Base-by-base conservation (phyloP, 2,888 invertebrate genomes). In the Nomada flava region DNA sequence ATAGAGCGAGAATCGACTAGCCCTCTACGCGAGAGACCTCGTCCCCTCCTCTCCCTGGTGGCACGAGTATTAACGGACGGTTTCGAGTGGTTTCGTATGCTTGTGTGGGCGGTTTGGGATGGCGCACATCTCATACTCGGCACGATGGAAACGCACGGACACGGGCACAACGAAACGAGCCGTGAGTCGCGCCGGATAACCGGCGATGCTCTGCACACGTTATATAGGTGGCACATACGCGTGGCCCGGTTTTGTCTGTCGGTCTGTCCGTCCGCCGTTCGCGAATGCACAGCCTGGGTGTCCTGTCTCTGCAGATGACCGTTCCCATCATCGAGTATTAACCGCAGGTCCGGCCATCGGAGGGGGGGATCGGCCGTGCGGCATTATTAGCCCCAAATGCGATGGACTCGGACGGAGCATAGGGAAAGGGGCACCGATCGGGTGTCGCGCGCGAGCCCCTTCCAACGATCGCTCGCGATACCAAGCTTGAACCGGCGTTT, bases 291-390 rank as follows among this genome's bases (percentile, higher is more conserved):
- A 84, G 79, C 76, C 87, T 85, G 84, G 86, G 81, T 80, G 79
- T 89, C 89, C 92, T 93, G 92, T 93, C 93, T 93, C 93, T 93
- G 93, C 93, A 93, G 93, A 93, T 93, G 93, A 93, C 93, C 93
- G 93, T 93, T 93, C 93, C 93, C 93, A 93, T 93, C 93, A 93
- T 93, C 93, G 93, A 93, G 93, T 93, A 93, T 93, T 93, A 93
- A 93, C 93, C 93, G 92, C 93, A 93, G 92, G 89, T 91, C 88
- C 92, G 91, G 77, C 65, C 73, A 92, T 90, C 89, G 85, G 85
- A 69, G 80, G 82, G 84, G 81, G 83, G 84, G 81, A 83, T 86
- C 90, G 90, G 90, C 87, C 84, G 89, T 91, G 89, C 90, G 87
- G 91, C 92, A 93, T 92, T 93, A 93, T 93, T 93, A 93, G 93